Evolutionary conservation across 2,113 vertebrate species (phyloP), one percentile per base, ranked within the genome.

Genomic region (Stictonetta naevosa): DNA sequence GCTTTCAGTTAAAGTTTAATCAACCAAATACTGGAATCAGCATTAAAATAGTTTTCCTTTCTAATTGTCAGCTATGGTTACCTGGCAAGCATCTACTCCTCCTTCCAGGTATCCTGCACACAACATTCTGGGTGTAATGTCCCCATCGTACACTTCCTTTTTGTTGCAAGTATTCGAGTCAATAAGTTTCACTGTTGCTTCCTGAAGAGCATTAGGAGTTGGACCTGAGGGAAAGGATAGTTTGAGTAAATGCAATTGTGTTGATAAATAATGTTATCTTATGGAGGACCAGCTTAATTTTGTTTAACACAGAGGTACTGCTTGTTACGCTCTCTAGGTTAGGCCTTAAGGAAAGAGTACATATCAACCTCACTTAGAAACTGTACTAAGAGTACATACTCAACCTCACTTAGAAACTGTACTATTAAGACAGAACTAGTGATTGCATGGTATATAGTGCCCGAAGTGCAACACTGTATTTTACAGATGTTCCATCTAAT

Each of bases 81-180:
- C 99, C 99, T 99, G 99, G 95, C 99, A 99, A 72, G 99, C 98
- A 96, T 99, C 99, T 38, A 99, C 97, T 72, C 96, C 98, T 92
- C 99, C 99, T 13, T 28, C 29, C 67, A 99, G 95, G 60, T 98
- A 93, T 52, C 99, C 98, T 2, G 99, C 99, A 86, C 99, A 99
- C 94, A 98, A 6, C 99, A 99, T 99, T 75, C 98, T 98, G 40
- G 98, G 98, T 8, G 98, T 98, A 96, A 99, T 86, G 81, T 98
- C 97, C 6, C 98, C 98, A 2, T 19, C 50, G 1, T 98, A 98
- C 31, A 97, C 96, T 98, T 97, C 90, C 93, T 79, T 42, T 52
- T 76, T 97, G 62, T 99, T 97, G 88, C 99, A 99, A 50, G 98
- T 98, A 0, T 98, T 96, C 81, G 98, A 98, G 81, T 99, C 99